Percentiles rank a stretch among this genome's conserved stretches.
Conservation (phyloP, 37 sponge, comb jelly and placozoan genomes). For the Hormiphora californensis region DNA sequence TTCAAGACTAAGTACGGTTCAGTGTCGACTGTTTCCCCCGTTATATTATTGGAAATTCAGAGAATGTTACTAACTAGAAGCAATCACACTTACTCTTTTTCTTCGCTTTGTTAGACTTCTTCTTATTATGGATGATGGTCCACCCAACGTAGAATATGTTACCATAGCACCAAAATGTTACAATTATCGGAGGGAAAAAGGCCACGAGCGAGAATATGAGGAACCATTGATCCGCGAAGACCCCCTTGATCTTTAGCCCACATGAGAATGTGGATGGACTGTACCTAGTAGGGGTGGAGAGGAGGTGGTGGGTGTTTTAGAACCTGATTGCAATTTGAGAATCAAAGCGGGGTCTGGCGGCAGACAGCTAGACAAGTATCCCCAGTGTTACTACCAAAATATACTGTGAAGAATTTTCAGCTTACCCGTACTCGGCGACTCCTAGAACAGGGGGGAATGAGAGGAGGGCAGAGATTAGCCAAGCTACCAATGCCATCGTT, state of each 20-base stretch:
- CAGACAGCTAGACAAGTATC: too few species aligned
- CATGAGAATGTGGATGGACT: background rate
- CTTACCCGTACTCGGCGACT: background rate
- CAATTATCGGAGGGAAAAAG: conserved; percentile 1
- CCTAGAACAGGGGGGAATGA: background rate
- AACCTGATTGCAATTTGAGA: too few species aligned
- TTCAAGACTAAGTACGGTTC: too few species aligned
- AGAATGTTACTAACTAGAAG: too few species aligned
- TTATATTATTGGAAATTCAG: too few species aligned
- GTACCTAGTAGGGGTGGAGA: background rate
- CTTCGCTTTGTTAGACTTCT: too few species aligned
- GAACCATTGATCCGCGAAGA: background rate
- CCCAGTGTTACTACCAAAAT: too few species aligned
- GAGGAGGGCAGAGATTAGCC: background rate
- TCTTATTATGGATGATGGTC: background rate
- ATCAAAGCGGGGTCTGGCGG: too few species aligned
- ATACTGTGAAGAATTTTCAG: too few species aligned
- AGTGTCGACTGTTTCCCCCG: too few species aligned
- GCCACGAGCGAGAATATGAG: conserved; percentile 7
- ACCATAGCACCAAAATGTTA: background rate
- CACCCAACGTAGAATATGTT: conserved; percentile 24
- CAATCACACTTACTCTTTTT: too few species aligned
- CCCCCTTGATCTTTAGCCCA: background rate
- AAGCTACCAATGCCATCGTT: background rate
- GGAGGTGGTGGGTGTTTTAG: too few species aligned